phyloP scores from a whole-genome alignment of 2,113 vertebrate species.

The Anolis carolinensis region DNA sequence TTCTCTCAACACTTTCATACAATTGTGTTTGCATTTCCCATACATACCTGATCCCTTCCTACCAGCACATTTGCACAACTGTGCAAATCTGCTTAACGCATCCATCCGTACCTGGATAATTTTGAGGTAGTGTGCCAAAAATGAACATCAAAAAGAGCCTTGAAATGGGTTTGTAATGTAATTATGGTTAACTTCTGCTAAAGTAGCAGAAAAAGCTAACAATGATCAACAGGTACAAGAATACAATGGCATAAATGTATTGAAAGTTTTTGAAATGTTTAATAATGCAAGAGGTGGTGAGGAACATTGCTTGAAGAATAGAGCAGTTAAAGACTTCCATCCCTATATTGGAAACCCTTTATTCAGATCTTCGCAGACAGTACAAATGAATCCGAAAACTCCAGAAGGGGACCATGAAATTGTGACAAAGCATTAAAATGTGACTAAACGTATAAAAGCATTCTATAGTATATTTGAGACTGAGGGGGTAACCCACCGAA shows the following conservation, averaged over 20 bases:
- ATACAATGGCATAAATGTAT: neutral
- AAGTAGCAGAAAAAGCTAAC: neutral
- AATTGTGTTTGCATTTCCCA: neutral
- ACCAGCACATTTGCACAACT: neutral
- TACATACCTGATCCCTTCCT: too few species aligned
- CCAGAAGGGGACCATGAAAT: neutral
- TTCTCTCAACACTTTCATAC: neutral
- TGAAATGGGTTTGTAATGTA: neutral
- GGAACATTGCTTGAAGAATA: neutral
- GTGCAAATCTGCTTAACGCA: neutral
- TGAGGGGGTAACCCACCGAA: too few species aligned
- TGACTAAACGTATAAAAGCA: too few species aligned
- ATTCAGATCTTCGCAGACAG: neutral
- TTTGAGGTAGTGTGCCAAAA: neutral
- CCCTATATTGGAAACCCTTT: neutral
- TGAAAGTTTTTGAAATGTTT: neutral
- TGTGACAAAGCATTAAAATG: neutral
- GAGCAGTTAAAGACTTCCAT: neutral
- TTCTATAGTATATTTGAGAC: too few species aligned
- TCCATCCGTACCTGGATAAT: neutral
- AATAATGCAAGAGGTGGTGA: neutral
- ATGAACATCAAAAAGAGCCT: neutral
- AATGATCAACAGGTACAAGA: neutral
- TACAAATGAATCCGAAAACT: neutral
- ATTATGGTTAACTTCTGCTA: neutral